Base-by-base conservation (phyloP, 1,140 invertebrate species). In the Neodiprion lecontei region DNA sequence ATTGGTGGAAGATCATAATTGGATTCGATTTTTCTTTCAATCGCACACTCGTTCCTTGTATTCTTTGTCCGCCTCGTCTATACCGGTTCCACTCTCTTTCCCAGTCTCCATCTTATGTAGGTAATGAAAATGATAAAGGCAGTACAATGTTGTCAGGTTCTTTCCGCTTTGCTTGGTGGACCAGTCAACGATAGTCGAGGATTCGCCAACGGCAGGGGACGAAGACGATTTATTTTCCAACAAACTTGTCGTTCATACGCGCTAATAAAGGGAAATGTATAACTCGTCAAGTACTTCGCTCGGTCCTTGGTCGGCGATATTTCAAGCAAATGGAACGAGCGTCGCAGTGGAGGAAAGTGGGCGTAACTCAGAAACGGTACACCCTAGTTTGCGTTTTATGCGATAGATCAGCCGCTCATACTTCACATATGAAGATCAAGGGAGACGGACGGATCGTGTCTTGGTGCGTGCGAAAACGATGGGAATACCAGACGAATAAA, bases 341-440 rank as follows among this genome's bases (percentile, higher is more conserved):
- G 66, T 17, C n/a, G 5, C 40, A 67, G 67, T 21, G 21, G 21
- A 50, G 53, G 11, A 61, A 61, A 61, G 53, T 61, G 48, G 70
- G 79, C 76, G 79, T 79, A 40, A 83, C 85, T 85, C 85, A 87
- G 85, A 86, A 87, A 86, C 84, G 84, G 85, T 87, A 88, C 87
- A 88, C 81, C 82, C 85, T 84, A 85, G 85, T 87, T 87, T 86
- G 87, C 86, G 86, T 87, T 88, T 88, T 85, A 87, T 87, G 85
- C 84, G 86, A 88, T 88, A 87, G 87, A 88, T 88, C 86, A 88
- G 85, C 86, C 82, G 82, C 81, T 79, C 78, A 77, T 83, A 84
- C 86, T 86, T 88, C 86, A 40, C 28, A 85, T 87, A 87, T 83
- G 82, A 81, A 85, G 83, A 88, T 88, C 85, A 88, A 88, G 86